Conservation (phyloP, 2,888 invertebrate genomes). For the Eurytoma adleriae region DNA sequence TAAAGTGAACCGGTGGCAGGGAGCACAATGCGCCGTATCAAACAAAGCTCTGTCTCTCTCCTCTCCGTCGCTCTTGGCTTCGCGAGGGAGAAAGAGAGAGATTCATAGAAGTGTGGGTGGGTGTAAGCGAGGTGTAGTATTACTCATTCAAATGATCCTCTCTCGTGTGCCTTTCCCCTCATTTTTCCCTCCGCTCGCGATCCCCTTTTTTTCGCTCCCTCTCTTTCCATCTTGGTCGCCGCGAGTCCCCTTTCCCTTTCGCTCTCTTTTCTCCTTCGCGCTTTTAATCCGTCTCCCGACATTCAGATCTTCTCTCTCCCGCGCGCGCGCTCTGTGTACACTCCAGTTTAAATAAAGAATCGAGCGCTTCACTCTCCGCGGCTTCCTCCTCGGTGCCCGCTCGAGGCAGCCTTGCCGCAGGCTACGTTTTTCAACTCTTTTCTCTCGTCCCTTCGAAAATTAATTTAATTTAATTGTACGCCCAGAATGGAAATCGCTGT, state of each 20-base stretch:
- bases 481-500: too few relatives aligned
- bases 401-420: too few relatives aligned
- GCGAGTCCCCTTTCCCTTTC: slow-evolving; percentile 39
- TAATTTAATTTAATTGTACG: too few relatives aligned
- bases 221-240: slow-evolving; percentile 45
- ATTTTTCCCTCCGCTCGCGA: slow-evolving; percentile 47
- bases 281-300: slow-evolving; percentile 72
- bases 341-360: slow-evolving; percentile 71
- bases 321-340: slow-evolving; percentile 46
- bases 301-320: slow-evolving; percentile 70
- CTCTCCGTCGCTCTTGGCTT: slow-evolving; percentile 24
- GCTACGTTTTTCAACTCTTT: slow-evolving; percentile 9
- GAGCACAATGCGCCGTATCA: slow-evolving; percentile 74
- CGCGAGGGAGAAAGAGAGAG: slow-evolving; percentile 55
- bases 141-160: slow-evolving; percentile 76
- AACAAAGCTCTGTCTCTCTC: slow-evolving; percentile 69
- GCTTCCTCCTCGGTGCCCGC: slow-evolving; percentile 3
- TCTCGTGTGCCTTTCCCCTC: slow-evolving; percentile 58
- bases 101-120: slow-evolving; percentile 73
- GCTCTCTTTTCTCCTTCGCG: slow-evolving; percentile 58
- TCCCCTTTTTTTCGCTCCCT: slow-evolving; percentile 16
- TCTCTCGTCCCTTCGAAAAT: too few relatives aligned
- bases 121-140: slow-evolving; percentile 75
- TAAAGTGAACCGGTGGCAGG: slow-evolving; percentile 74
- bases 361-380: slow-evolving; percentile 58